Evolutionary conservation across 1,140 invertebrate genomes (phyloP), one percentile per base, ranked within the genome.

Genomic region (Diachasmimorpha longicaudata): DNA sequence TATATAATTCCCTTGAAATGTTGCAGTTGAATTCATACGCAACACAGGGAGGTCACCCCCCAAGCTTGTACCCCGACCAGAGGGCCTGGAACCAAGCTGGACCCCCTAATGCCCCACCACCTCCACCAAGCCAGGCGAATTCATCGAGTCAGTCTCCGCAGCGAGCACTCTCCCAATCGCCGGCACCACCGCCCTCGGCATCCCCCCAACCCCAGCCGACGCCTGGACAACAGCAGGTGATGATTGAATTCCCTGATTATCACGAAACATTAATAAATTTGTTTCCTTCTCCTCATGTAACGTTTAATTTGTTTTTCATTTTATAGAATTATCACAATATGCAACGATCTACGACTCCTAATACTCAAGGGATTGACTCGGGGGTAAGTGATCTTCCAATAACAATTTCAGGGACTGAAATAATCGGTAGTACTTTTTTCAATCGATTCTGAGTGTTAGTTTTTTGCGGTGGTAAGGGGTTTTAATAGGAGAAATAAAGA

Each of bases 301-400:
- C 5, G 11, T 4, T 66, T 0, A 31, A 66, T 55, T 23, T 1
- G 14, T 19, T 79, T 75, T 31, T 48, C 76, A 63, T 81, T 69
- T 86, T 86, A 25, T 78, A 89, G 88, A 88, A 81, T 86, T 89
- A 88, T 78, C 88, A 89, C 72, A 86, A 85, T 78, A 82, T 89
- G 79, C 88, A 88, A 83, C 84, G 88, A 84, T 88, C 88, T 67
- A 88, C 88, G 67, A 89, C 88, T 79, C 88, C 88, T 82, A 89
- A 89, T 86, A 85, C 87, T 85, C 88, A 89, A 86, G 88, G 87
- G 80, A 89, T 89, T 77, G 88, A 89, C 80, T 86, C 87, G 80
- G 87, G 87, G 84, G 88, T 89, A 78, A 84, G 87, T 63, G 39
- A 4, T 42, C 1, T 1, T 42, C 13, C 39, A 42, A 9, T 10